Base-by-base conservation (phyloP, 2,113 vertebrate genomes). In the Vombatus ursinus region DNA sequence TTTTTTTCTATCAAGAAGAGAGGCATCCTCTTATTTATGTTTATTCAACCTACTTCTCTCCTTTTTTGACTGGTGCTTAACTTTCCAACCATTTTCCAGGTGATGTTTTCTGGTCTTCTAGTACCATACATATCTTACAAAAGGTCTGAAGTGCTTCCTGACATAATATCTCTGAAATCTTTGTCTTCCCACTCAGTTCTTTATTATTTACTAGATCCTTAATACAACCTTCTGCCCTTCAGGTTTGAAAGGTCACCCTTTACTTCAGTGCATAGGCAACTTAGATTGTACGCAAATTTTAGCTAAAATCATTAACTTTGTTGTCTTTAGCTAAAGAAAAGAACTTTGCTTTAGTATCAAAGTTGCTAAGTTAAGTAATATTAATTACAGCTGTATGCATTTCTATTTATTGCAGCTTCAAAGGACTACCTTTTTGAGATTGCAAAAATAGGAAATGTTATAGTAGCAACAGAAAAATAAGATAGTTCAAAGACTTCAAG, bases 321-420 rank as follows among this genome's bases (percentile, higher is more conserved):
- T 84, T 84, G 23, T 22, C n/a, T 44, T 44, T 44, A 44, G 19
- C 1, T 77, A 77, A 44, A 22, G n/a, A 95, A 48, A 16, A 92
- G 61, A 0, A 1, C 16, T 68, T 95, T 90, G 44, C 93, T 97
- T 96, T 93, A 0, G 2, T 97, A 89, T 50, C 31, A 92, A 95
- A 54, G 94, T 91, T 91, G 22, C 50, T 89, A 90, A 90, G 7
- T 52, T 94, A 93, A 95, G 47, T 94, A 48, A 8, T 77, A 61
- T 94, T 95, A 91, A 96, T 92, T 96, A 95, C 50, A 95, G 61
- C n/a, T 94, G 52, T 9, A 51, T 52, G 44, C 7, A 92, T 93
- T 95, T 95, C 37, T 92, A 11, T 14, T 12, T 95, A 44, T 94
- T 54, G 4, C 8, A 93, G 92, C 89, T 93, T 19, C 3, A 51